A percentile compares a stretch with the other conserved stretches of the same genome.
phyloP scores from a whole-genome alignment of 2,888 invertebrate species.

The Andrena fulva region DNA sequence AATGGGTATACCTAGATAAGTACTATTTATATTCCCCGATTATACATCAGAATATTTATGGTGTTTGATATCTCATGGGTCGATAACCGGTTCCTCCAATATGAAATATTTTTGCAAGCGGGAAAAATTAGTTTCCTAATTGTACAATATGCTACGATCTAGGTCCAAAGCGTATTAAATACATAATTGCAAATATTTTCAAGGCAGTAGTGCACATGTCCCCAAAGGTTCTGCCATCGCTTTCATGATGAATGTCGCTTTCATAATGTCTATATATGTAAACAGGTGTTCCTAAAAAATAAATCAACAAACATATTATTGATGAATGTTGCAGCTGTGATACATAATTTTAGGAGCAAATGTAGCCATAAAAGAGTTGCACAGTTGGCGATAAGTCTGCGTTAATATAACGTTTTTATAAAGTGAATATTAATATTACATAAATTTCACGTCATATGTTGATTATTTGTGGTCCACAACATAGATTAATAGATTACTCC shows the following conservation, averaged over 20 bases:
- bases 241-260: background rate
- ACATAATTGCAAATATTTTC: constrained; percentile 9
- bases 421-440: no score
- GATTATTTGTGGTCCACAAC: no score
- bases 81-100: constrained; percentile 12
- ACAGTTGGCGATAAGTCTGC: no score
- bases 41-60: background rate
- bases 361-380: no score
- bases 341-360: no score
- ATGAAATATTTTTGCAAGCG: background rate
- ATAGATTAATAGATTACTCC: no score
- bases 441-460: no score
- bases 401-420: no score
- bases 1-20: background rate
- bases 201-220: background rate
- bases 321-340: no score
- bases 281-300: no score
- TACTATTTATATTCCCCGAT: background rate
- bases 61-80: background rate
- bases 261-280: no score
- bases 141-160: background rate
- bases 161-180: background rate
- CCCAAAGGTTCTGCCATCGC: background rate
- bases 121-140: constrained; percentile 37
- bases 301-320: no score